These are phyloP conservation scores for Sitophilus oryzae DNA, from an alignment of 1,140 invertebrate genomes.

Conservation along the genomic window DNA sequence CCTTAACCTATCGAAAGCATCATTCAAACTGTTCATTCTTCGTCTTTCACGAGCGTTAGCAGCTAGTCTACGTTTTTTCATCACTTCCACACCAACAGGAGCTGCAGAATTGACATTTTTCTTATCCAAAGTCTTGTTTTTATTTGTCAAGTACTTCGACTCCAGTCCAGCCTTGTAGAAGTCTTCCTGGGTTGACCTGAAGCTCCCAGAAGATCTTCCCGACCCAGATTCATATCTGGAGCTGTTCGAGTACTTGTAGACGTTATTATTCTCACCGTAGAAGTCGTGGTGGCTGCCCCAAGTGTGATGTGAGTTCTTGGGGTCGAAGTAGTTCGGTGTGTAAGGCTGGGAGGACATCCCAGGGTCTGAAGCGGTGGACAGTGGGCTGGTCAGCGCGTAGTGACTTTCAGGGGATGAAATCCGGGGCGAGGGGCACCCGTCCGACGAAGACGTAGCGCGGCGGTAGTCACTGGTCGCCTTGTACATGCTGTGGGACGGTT, in stretches of 20 bases:
- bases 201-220: slow-evolving; percentile 2
- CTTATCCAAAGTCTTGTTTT: slow-evolving; percentile 17
- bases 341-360: slow-evolving; percentile 41
- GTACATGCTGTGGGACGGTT: slow-evolving; percentile 5
- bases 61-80: slow-evolving; percentile 58
- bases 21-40: slow-evolving; percentile 72
- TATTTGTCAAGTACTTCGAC: slow-evolving; percentile 23
- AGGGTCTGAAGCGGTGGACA: slow-evolving; percentile 33
- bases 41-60: slow-evolving; percentile 68
- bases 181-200: slow-evolving; percentile 25
- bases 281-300: slow-evolving; percentile 30
- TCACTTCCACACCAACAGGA: slow-evolving; percentile 37
- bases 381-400: slow-evolving; percentile 36
- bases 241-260: slow-evolving; percentile 36
- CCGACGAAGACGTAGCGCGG: slow-evolving; percentile 12
- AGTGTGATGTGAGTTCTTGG: slow-evolving; percentile 18
- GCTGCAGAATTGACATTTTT: slow-evolving; percentile 29
- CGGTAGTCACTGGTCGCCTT: slow-evolving; percentile 9
- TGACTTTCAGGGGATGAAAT: slow-evolving; percentile 37
- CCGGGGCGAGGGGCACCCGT: slow-evolving; percentile 35
- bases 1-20: slow-evolving; percentile 68
- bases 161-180: slow-evolving; percentile 32
- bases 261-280: slow-evolving; percentile 42
- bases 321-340: slow-evolving; percentile 35
- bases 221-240: slow-evolving; percentile 2